phyloP scores from a whole-genome alignment of 1,140 invertebrate species.

The Plutomurus gul region DNA sequence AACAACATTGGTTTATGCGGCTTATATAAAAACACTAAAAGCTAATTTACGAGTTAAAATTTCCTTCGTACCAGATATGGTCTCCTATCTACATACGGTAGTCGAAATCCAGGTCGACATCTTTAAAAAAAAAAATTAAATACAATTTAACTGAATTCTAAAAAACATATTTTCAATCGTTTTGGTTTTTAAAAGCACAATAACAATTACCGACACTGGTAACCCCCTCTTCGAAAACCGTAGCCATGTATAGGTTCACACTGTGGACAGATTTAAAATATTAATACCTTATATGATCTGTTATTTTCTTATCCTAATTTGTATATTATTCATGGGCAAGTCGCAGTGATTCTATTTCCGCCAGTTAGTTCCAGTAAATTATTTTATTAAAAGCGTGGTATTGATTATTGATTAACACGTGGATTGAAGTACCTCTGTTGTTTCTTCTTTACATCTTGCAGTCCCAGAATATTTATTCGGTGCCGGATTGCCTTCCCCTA shows the following conservation, averaged over 20 bases:
- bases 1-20: too few species aligned
- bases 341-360: neutral
- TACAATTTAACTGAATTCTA: too few species aligned
- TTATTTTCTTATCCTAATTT: neutral
- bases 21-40: too few species aligned
- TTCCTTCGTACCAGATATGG: too few species aligned
- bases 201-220: conserved; percentile 95
- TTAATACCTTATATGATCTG: neutral
- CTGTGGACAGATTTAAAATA: conserved; percentile 59
- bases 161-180: too few species aligned
- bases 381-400: neutral
- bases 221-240: conserved; percentile 92
- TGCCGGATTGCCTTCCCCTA: conserved; percentile 80
- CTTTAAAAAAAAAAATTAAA: too few species aligned
- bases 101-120: conserved; percentile 80
- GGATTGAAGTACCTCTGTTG: conserved; percentile 76
- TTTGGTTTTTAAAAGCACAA: too few species aligned
- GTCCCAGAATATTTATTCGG: conserved; percentile 90
- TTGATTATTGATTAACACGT: neutral
- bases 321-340: neutral
- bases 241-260: conserved; percentile 96
- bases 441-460: conserved; percentile 87
- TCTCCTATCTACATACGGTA: conserved; percentile 82
- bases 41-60: too few species aligned
- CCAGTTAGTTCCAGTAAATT: neutral